Evolutionary conservation across 2,888 invertebrate species (phyloP), one percentile per base, ranked within the genome.

Genomic region (Lymantria dispar): DNA sequence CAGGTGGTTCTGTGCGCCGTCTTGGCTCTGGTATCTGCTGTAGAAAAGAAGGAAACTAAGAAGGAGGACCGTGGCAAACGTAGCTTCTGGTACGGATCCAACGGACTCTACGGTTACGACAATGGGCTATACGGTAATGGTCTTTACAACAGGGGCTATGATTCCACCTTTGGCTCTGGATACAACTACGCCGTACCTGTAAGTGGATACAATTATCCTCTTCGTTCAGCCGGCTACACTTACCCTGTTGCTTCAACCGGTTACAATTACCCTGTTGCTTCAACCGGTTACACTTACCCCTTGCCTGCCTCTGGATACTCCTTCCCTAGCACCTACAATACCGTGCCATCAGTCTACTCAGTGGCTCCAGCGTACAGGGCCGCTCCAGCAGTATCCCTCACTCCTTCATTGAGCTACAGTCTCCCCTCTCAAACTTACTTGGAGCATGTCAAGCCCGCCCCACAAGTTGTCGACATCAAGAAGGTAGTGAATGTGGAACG

Each of bases 51-150:
- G n/a, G 38, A 22, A 10, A 12, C 40, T 36, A 40, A 12, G 37
- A 63, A 70, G 47, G 61, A 72, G 12, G 56, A 56, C 3, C 80
- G 80, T 3, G 65, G 64, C 36, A 83, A 82, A 68, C 78, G 83
- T 43, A 76, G 75, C 49, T 68, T 69, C 55, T 59, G 68, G 14
- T 63, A 62, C 12, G 63, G 62, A 44, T 11, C 13, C 42, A 51
- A 39, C 14, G 44, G 37, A 5, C 11, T 33, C 29, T 37, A 43
- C 50, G 43, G 38, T 15, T 37, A 43, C 50, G 45, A 38, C 30
- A 54, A 38, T 7, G 48, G 39, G 30, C 14, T 14, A 2, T 54
- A 45, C 38, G 47, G 37, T 49, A 43, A 22, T 12, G 39, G 46
- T 15, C 43, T 47, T 13, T 52, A 50, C 54, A 54, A 54, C 44